Percentiles rank a stretch among this genome's conserved stretches.
phyloP scores from a whole-genome alignment of 2,113 vertebrate genomes.

The Ranitomeya variabilis region DNA sequence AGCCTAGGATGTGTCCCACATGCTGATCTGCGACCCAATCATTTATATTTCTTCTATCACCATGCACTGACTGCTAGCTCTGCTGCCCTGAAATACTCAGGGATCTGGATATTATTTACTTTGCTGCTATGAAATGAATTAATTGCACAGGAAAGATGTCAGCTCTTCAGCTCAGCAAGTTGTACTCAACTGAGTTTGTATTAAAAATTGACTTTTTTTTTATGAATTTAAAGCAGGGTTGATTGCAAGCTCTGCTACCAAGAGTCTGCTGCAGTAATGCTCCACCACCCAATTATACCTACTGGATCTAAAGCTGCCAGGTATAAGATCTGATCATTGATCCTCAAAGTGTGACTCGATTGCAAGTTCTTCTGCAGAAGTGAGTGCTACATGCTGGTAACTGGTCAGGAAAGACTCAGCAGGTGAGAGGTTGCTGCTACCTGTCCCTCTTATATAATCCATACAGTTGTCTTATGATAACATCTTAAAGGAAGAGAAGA shows the following conservation, averaged over 20 bases:
- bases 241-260: constrained; percentile 1
- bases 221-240: background rate
- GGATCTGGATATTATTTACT: background rate
- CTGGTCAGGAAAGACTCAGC: too few relatives aligned
- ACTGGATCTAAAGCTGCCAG: too few relatives aligned
- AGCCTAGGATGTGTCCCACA: too few relatives aligned
- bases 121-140: background rate
- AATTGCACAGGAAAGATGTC: background rate
- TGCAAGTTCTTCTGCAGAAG: background rate
- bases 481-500: background rate
- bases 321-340: background rate
- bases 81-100: background rate
- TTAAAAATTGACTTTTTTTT: too few relatives aligned
- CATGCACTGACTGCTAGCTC: background rate
- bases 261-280: too few relatives aligned
- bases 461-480: background rate
- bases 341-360: background rate
- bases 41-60: too few relatives aligned
- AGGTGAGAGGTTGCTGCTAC: background rate
- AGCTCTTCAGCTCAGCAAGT: background rate
- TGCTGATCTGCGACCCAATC: too few relatives aligned
- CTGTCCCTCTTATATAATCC: background rate
- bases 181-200: background rate
- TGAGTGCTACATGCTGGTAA: too few relatives aligned
- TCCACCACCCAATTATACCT: background rate